Evolutionary conservation across 2,113 vertebrate genomes (phyloP), one percentile per base, ranked within the genome.

Genomic region (Lutjanus erythropterus): DNA sequence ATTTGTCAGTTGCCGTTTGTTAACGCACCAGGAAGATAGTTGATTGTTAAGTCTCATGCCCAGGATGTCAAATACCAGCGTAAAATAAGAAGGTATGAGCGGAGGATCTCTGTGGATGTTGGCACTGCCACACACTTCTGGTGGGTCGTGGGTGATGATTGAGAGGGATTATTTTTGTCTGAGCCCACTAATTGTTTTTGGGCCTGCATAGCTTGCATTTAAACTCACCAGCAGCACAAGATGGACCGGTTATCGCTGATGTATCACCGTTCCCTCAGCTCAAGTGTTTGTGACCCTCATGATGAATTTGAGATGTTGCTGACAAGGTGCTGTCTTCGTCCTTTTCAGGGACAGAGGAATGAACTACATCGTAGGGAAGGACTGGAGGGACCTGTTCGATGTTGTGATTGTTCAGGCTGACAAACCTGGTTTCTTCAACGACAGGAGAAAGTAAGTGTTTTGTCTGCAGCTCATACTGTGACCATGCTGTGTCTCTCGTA

Each of bases 311-410:
- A 72, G 46, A 52, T n/a, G 31, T 21, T 68, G 52, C 80, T 80
- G 68, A 77, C 62, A 12, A 14, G 5, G 25, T 74, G 6, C 72
- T 19, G 2, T 58, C 1, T n/a, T 44, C 86, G 31, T 86, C 58
- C 25, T 76, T 90, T 88, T 46, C 68, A 99, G 98, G 81, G 95
- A 99, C 87, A 96, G 96, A 90, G 98, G 98, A 61, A 99, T 99
- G 98, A 96, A 91, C 71, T 99, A 95, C 84, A 99, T 99, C 0
- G 97, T 99, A 0, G 98, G 98, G 52, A 97, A 97, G 88, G 97
- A 99, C 92, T 99, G 98, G 98, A 92, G 96, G 76, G 98, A 99
- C 89, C 96, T 99, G 70, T 99, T 99, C 79, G 98, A 99, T 71
- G 95, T 98, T 33, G 97, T 99, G 84, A 99, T 99, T 50, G 98